Base-by-base conservation (phyloP, 2,797 vertebrate species). In the Pangasius larnaudii region DNA sequence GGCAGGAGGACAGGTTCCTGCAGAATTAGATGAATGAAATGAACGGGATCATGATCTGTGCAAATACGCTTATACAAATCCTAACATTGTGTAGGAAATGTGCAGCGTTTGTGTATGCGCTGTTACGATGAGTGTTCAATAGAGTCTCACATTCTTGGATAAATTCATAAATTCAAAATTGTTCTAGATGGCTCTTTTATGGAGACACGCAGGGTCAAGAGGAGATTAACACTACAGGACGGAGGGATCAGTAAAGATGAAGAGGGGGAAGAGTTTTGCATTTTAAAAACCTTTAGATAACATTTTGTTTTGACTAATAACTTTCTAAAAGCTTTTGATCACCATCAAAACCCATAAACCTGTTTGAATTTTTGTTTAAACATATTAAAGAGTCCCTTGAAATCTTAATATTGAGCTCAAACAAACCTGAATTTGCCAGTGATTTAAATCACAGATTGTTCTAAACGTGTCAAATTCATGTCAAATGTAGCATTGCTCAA, bases 1-100 rank as follows among this genome's bases (percentile, higher is more conserved):
- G 92, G 85, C 72, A 92, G 89, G 84, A 86, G 89, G 86, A 11
- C 63, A 84, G 58, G 24, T 19, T 18, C 13, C 24, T 82, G 39
- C 42, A 16, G 1, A 51, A 63, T 46, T 19, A 75, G 14, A 6
- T 6, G 36, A 46, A 61, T 30, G 14, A 61, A 56, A 36, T 7
- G 33, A 51, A 71, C 11, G 18, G 56, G 0, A 82, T 33, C 46
- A 19, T 30, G n/a, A 53, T 80, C 56, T 69, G 30, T 24, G 63
- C 46, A 33, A 1, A 53, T 24, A 33, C 30, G 13, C 18, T 13
- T 14, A 14, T 7, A 5, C 8, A 3, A 19, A 69, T 84, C 82
- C 36, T 42, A 81, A 63, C 10, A 61, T 4, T 27, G 58, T 61
- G 24, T 24, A 22, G 27, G n/a, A 77, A 51, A 49, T 49, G 46